Conservation (phyloP, 2,888 invertebrate species). For the Drosophila algonquin region DNA sequence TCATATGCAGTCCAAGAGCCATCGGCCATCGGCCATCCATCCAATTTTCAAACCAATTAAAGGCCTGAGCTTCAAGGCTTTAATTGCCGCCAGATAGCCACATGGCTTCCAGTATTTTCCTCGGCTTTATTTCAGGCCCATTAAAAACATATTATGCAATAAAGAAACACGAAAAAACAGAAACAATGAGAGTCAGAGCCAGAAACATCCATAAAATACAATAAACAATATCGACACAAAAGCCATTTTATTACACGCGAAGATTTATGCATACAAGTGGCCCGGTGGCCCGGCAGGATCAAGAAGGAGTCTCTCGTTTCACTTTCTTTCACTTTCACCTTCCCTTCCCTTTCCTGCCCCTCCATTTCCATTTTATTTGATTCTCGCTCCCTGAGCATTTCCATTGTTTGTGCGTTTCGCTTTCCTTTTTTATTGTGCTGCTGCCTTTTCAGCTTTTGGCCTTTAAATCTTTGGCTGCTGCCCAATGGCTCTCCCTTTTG, state of each 20-base stretch:
- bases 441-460: constrained; percentile 39
- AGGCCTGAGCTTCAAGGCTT: constrained; percentile 19
- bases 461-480: constrained; percentile 54
- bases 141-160: constrained; percentile 65
- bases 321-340: background rate
- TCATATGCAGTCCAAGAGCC: background rate
- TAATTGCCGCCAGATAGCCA: constrained; percentile 51
- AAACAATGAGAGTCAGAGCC: background rate
- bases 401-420: constrained; percentile 10
- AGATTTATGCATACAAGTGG: constrained; percentile 54
- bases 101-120: constrained; percentile 4
- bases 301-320: constrained; percentile 18
- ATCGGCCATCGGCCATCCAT: no score
- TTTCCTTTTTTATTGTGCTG: constrained; percentile 30
- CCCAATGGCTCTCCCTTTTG: constrained; percentile 18
- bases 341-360: background rate
- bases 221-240: constrained; percentile 60
- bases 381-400: constrained; percentile 1
- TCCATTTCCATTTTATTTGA: background rate
- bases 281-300: constrained; percentile 11
- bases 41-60: constrained; percentile 5
- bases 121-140: constrained; percentile 45
- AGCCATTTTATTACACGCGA: constrained; percentile 62
- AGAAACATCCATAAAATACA: constrained; percentile 52
- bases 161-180: constrained; percentile 29